Percentiles rank a stretch among this genome's conserved stretches.
phyloP scores from a whole-genome alignment of 2,113 vertebrate genomes.

The Peromyscus polionotus region DNA sequence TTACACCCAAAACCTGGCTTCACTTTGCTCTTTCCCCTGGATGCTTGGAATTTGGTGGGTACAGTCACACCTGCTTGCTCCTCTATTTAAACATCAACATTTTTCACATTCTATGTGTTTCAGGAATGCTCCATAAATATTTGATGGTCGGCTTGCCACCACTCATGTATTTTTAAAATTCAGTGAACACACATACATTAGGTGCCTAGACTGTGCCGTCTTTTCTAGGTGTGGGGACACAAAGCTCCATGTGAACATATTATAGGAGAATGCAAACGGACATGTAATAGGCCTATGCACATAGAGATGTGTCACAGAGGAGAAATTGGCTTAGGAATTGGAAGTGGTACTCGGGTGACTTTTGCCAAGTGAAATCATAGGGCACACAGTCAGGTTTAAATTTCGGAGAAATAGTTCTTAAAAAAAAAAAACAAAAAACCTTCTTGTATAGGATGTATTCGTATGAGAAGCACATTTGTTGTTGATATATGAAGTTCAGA shows the following conservation, averaged over 20 bases:
- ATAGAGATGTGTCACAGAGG: neutral
- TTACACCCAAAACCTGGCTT: conserved; percentile 24
- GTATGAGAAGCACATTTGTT: neutral
- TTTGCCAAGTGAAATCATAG: neutral
- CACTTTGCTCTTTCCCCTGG: neutral
- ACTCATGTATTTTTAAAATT: conserved; percentile 44
- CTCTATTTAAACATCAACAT: conserved; percentile 3
- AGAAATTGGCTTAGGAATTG: neutral
- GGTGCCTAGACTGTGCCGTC: neutral
- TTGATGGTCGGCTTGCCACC: conserved; percentile 13
- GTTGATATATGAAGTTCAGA: conserved; percentile 28
- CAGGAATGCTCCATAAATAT: conserved; percentile 40
- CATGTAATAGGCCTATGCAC: neutral
- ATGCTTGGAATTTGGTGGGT: neutral
- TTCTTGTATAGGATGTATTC: neutral
- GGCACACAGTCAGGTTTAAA: neutral
- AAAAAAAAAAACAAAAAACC: neutral
- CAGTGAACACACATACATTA: conserved; percentile 7
- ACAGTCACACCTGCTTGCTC: neutral
- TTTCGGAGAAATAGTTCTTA: neutral
- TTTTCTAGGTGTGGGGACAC: neutral
- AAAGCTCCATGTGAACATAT: neutral
- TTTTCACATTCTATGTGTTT: neutral
- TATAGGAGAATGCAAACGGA: neutral
- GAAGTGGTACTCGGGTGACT: neutral